Evolutionary conservation across 1,140 invertebrate genomes (phyloP).

Genomic region (Euschistus heros): DNA sequence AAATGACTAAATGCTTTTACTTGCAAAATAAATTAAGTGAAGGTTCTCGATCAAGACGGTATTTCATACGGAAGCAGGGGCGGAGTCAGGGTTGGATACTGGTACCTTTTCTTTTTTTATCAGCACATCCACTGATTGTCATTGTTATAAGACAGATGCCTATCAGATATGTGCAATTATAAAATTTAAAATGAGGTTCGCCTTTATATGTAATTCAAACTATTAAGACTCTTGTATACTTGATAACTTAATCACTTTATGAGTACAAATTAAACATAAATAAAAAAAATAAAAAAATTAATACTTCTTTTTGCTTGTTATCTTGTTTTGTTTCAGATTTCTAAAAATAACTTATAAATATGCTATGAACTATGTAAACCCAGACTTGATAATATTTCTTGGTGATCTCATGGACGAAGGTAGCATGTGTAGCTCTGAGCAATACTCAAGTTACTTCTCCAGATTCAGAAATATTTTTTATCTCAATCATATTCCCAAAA

Average conservation of each 20-base stretch:
- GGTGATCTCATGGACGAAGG: conserved; percentile 92
- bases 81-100: too few species aligned
- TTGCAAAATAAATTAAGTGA: too few species aligned
- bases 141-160: too few species aligned
- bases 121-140: too few species aligned
- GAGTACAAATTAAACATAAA: not conserved
- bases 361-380: conserved; percentile 60
- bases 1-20: too few species aligned
- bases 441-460: conserved; percentile 57
- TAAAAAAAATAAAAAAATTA: too few species aligned
- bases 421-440: conserved; percentile 53
- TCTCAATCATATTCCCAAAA: conserved; percentile 25
- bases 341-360: conserved; percentile 63
- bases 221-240: not conserved
- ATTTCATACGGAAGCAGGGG: too few species aligned
- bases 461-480: conserved; percentile 60
- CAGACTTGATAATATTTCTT: conserved; percentile 77
- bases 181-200: too few species aligned
- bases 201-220: not conserved
- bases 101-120: too few species aligned
- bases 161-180: too few species aligned
- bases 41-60: too few species aligned
- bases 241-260: not conserved
- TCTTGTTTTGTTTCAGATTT: conserved; percentile 47
- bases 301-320: not conserved